Percentiles rank a stretch among this genome's conserved stretches.
Conservation (phyloP, 2,888 invertebrate genomes). For the Ectemnius continuus region DNA sequence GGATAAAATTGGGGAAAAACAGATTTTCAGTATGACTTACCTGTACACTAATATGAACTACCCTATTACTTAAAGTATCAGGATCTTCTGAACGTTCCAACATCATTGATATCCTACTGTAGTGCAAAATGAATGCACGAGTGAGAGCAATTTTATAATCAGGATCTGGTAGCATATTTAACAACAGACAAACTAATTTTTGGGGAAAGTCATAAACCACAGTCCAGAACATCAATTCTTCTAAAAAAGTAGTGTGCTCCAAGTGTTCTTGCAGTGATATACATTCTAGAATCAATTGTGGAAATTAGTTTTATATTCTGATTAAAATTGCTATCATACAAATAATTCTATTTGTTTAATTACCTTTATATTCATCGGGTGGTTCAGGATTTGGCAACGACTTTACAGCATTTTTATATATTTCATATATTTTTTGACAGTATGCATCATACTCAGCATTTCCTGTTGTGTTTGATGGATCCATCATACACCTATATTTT, state of each 20-base stretch:
- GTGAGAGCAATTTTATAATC: conserved; percentile 97
- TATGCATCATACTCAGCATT: conserved; percentile 86
- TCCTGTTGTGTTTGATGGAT: conserved; percentile 64
- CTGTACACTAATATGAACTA: conserved; percentile 97
- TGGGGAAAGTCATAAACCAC: conserved; percentile 98
- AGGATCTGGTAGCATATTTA: conserved; percentile 97
- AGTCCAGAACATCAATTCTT: conserved; percentile 99
- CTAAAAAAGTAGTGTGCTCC: conserved; percentile 90
- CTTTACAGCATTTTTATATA: conserved; percentile 90
- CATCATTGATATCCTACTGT: conserved; percentile 95
- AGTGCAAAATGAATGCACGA: conserved; percentile 96
- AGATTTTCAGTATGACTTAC: conserved; percentile 46
- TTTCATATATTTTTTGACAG: conserved; percentile 85
- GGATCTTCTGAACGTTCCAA: conserved; percentile 91
- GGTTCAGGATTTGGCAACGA: conserved; percentile 88
- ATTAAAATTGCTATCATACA: background rate
- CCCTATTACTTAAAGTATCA: conserved; percentile 95
- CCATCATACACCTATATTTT: conserved; percentile 74
- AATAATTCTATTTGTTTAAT: conserved; percentile 4
- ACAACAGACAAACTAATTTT: conserved; percentile 94
- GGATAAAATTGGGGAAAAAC: background rate
- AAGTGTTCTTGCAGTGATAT: conserved; percentile 89
- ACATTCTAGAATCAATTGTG: conserved; percentile 79
- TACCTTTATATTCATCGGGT: conserved; percentile 86
- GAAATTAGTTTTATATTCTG: conserved; percentile 2